phyloP scores from a whole-genome alignment of 2,797 vertebrate species.

The Hoplostethus mediterraneus region DNA sequence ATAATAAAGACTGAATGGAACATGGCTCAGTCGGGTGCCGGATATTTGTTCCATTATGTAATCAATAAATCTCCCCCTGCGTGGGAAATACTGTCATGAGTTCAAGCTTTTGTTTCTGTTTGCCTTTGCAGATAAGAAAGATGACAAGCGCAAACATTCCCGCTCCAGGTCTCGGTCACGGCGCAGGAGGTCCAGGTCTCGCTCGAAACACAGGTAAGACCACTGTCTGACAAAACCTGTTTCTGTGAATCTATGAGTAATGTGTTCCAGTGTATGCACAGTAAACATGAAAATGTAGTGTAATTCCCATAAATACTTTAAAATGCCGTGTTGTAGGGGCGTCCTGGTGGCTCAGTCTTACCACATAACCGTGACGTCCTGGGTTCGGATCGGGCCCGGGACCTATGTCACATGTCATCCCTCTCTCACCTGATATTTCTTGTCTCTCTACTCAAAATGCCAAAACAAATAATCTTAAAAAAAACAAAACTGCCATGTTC shows the following conservation, averaged over 20 bases:
- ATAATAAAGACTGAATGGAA: no score
- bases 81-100: neutral
- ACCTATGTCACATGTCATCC: no score
- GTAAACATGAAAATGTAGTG: no score
- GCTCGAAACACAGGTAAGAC: slow-evolving; percentile 93
- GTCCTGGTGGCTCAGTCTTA: no score
- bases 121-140: slow-evolving; percentile 91
- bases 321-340: no score
- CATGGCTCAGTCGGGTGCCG: neutral
- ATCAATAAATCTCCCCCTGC: neutral
- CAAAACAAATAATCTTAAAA: no score
- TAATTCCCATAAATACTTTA: no score
- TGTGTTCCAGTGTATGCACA: neutral
- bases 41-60: neutral
- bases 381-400: no score
- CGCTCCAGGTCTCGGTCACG: slow-evolving; percentile 93
- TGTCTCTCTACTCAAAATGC: no score
- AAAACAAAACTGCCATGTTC: neutral
- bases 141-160: slow-evolving; percentile 96
- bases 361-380: no score
- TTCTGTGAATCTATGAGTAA: neutral
- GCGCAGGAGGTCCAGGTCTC: slow-evolving; percentile 92
- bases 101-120: neutral
- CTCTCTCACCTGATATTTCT: no score
- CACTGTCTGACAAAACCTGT: neutral